Evolutionary conservation across 2,797 vertebrate genomes (phyloP), one percentile per base, ranked within the genome.

Genomic region (Etheostoma perlongum): DNA sequence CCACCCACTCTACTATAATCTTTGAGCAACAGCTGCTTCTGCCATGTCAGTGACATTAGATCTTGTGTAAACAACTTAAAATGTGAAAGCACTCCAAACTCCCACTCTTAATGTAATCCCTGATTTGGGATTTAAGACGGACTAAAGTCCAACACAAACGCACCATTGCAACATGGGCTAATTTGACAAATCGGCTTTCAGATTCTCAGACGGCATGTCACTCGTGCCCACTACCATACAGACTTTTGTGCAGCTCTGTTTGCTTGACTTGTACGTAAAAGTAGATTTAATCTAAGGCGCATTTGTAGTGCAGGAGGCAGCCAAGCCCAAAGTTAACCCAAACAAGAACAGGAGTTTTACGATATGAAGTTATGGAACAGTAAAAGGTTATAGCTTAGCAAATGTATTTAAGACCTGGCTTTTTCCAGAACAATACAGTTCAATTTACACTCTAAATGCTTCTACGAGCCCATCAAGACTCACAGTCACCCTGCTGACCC

Each of bases 61-160:
- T 90, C 80, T 82, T 93, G 90, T 82, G 82, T 88, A 90, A 94
- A 92, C 89, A 93, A 89, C 79, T 89, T 88, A 61, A 83, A 86
- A 76, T 80, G 74, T 86, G 86, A 85, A 89, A 91, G 70, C 84
- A 67, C 83, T 85, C 57, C 47, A 87, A 88, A 88, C 66, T 67
- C 85, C 67, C 63, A 52, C 80, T 87, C 86, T 88, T 51, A 69
- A 70, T 60, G 77, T 91, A 90, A 92, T 92, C 86, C 85, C 83
- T 63, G 72, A 89, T 85, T 87, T 93, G 72, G 81, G 83, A 89
- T 90, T 92, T 90, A 82, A 85, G 80, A 78, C 61, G 76, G 76
- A 81, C 66, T 87, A 85, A 91, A 91, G 91, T 93, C 85, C 82
- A 90, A 93, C 78, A 87, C 79, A 88, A 91, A 84, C 68, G 65